phyloP scores from a whole-genome alignment of 2,888 invertebrate species.

The Agrotis clavis region DNA sequence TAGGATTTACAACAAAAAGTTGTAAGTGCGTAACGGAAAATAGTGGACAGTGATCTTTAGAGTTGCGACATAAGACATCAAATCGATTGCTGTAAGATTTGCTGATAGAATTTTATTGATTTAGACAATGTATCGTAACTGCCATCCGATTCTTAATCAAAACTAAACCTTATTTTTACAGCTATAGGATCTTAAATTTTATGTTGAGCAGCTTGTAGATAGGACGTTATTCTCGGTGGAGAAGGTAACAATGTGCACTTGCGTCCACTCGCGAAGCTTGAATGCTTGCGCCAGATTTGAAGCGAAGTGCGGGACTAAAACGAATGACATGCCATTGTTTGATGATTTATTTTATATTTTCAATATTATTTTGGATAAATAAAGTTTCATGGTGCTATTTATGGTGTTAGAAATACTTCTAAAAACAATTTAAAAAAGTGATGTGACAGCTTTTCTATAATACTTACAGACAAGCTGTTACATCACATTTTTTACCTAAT shows the following conservation, averaged over 20 bases:
- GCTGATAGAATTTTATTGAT: slow-evolving; percentile 56
- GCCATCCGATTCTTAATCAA: not conserved
- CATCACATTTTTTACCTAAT: no score
- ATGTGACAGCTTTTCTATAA: no score
- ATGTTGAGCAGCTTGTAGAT: slow-evolving; percentile 38
- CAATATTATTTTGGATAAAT: slow-evolving; percentile 9
- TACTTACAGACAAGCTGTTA: no score
- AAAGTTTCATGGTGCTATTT: no score
- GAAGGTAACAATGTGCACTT: slow-evolving; percentile 86
- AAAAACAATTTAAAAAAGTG: no score
- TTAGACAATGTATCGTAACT: slow-evolving; percentile 30
- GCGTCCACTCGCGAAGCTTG: slow-evolving; percentile 82
- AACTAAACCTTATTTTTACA: not conserved
- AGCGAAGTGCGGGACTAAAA: slow-evolving; percentile 78
- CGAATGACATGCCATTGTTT: slow-evolving; percentile 69
- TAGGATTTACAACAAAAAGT: slow-evolving; percentile 46
- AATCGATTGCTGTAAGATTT: slow-evolving; percentile 48
- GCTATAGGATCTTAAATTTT: accelerated
- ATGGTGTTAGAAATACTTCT: not conserved
- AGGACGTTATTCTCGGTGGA: slow-evolving; percentile 46
- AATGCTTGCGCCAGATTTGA: slow-evolving; percentile 86
- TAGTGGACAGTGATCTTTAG: slow-evolving; percentile 58
- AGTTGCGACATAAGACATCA: slow-evolving; percentile 40
- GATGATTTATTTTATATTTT: slow-evolving; percentile 55
- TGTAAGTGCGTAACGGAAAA: slow-evolving; percentile 38